Evolutionary conservation across 2,797 vertebrate species (phyloP).

Genomic region (Babyrousa celebensis): DNA sequence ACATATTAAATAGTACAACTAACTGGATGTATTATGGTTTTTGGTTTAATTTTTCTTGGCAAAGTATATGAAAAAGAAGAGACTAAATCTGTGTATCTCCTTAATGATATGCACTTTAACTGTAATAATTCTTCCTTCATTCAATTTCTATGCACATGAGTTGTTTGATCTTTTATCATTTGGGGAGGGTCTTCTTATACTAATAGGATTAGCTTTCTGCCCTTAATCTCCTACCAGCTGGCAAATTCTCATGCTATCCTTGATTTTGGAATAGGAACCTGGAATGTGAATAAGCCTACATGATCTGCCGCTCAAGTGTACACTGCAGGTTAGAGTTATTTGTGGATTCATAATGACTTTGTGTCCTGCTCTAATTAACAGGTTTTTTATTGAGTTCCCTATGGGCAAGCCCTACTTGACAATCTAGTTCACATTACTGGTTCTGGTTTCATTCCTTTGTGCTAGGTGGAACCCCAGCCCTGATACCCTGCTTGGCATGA

Average conservation of each 20-base stretch:
- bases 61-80: not conserved
- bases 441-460: not conserved
- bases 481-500: not conserved
- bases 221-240: not conserved
- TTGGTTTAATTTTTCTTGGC: slow-evolving; percentile 43
- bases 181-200: not conserved
- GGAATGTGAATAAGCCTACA: not conserved
- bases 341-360: not conserved
- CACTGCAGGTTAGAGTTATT: not conserved
- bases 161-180: not conserved
- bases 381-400: not conserved
- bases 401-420: not conserved
- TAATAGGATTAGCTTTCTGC: not conserved
- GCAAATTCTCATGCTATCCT: not conserved
- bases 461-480: not conserved
- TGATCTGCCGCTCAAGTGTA: not conserved
- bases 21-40: not conserved
- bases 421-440: not conserved
- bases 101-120: not conserved
- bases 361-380: not conserved
- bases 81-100: not conserved
- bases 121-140: not conserved
- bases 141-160: not conserved
- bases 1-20: slow-evolving; percentile 31
- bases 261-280: not conserved